These are phyloP conservation scores for Calephelis virginiensis DNA, from an alignment of 1,140 invertebrate genomes.

Conservation along the genomic window DNA sequence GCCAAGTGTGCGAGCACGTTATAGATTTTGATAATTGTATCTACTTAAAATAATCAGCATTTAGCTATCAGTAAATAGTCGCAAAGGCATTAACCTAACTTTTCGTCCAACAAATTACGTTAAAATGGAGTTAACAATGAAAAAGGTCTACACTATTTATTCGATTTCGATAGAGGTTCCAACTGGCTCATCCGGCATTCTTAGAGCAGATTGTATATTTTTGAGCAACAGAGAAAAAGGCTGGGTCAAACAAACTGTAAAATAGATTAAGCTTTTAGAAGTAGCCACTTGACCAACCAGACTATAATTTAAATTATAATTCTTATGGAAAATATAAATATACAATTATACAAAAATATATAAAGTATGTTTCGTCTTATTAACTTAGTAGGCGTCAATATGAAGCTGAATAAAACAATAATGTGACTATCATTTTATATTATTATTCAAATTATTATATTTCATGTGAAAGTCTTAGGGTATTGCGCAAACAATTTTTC, in stretches of 20 bases:
- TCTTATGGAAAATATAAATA: constrained; percentile 17
- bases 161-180: background rate
- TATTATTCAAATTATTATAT: constrained; percentile 12
- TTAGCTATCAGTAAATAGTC: too few relatives aligned
- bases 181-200: background rate
- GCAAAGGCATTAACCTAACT: too few relatives aligned
- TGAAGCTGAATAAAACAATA: constrained; percentile 63
- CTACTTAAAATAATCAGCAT: too few relatives aligned
- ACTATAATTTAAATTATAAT: constrained; percentile 16
- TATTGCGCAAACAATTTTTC: constrained; percentile 4
- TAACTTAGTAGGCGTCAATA: constrained; percentile 35
- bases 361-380: constrained; percentile 17
- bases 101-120: too few relatives aligned
- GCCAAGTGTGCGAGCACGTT: too few relatives aligned
- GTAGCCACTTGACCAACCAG: constrained; percentile 8
- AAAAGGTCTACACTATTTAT: background rate
- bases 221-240: constrained; percentile 15
- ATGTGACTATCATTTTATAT: constrained; percentile 39
- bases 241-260: constrained; percentile 16
- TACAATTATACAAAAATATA: constrained; percentile 17
- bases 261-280: constrained; percentile 12
- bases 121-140: too few relatives aligned
- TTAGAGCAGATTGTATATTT: constrained; percentile 9
- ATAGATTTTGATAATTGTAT: too few relatives aligned
- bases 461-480: background rate